Percentiles rank a stretch among this genome's conserved stretches.
Conservation (phyloP, 2,888 invertebrate genomes). For the Embidobia sp. region DNA sequence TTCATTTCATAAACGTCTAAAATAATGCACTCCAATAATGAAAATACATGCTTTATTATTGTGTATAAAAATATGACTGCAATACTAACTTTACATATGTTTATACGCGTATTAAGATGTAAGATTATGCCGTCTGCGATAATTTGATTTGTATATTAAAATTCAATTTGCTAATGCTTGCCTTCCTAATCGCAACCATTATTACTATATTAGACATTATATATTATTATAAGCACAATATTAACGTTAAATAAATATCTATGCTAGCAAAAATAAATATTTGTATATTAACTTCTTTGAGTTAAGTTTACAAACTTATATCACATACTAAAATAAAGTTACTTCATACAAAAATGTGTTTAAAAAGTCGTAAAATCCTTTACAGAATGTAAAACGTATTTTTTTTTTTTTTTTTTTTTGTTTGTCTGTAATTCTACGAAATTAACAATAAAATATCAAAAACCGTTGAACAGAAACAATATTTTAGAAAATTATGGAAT, state of each 20-base stretch:
- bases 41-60: conserved; percentile 18
- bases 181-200: no score
- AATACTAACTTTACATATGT: neutral
- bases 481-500: conserved; percentile 44
- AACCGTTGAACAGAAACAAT: conserved; percentile 30
- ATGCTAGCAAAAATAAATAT: conserved; percentile 37
- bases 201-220: neutral
- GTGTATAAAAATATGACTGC: conserved; percentile 28
- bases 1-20: conserved; percentile 44
- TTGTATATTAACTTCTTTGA: no score
- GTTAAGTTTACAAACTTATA: no score
- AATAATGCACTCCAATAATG: conserved; percentile 27
- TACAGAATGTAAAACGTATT: no score
- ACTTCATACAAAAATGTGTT: conserved; percentile 7
- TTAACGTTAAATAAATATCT: conserved; percentile 8
- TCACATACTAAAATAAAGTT: neutral
- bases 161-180: neutral
- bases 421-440: no score
- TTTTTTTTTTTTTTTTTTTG: no score
- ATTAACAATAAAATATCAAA: no score
- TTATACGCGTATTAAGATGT: no score
- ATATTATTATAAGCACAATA: neutral
- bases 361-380: no score
- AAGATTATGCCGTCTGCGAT: neutral
- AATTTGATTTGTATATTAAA: neutral